A percentile compares a stretch with the other conserved stretches of the same genome.
Conservation (phyloP, 2,888 invertebrate genomes). For the Ectemnius continuus region DNA sequence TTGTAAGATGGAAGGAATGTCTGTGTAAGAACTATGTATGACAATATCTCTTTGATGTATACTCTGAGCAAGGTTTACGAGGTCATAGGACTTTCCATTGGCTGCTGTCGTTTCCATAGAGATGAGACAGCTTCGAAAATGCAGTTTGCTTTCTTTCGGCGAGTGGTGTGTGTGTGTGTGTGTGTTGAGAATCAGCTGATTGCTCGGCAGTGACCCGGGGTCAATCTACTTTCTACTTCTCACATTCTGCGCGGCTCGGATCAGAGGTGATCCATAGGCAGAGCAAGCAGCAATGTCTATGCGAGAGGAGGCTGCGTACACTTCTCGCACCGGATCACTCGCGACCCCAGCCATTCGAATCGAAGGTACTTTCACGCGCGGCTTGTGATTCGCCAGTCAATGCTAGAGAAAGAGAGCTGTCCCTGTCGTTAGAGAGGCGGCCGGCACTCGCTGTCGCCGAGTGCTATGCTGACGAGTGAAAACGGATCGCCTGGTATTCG, state of each 20-base stretch:
- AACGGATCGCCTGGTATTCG: conserved; percentile 38
- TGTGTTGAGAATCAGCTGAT: conserved; percentile 59
- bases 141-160: too few species aligned
- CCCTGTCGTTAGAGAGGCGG: too few species aligned
- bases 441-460: conserved; percentile 17
- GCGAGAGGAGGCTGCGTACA: conserved; percentile 26
- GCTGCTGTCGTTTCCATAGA: background rate
- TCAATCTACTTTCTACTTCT: conserved; percentile 74
- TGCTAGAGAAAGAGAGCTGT: too few species aligned
- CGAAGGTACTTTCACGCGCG: conserved; percentile 60
- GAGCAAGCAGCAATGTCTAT: background rate
- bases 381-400: too few species aligned
- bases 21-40: too few species aligned
- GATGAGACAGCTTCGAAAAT: background rate
- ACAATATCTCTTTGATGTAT: background rate
- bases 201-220: conserved; percentile 65
- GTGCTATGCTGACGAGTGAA: conserved; percentile 58
- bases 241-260: conserved; percentile 61
- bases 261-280: conserved; percentile 46
- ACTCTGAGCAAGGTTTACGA: too few species aligned
- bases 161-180: too few species aligned
- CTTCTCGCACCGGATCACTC: too few species aligned
- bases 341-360: conserved; percentile 5
- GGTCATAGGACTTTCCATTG: conserved; percentile 39
- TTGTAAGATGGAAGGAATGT: background rate